Percentiles rank a stretch among this genome's conserved stretches.
Evolutionary conservation across 1,140 invertebrate genomes (phyloP).

Genomic region (Scylla paramamosain): DNA sequence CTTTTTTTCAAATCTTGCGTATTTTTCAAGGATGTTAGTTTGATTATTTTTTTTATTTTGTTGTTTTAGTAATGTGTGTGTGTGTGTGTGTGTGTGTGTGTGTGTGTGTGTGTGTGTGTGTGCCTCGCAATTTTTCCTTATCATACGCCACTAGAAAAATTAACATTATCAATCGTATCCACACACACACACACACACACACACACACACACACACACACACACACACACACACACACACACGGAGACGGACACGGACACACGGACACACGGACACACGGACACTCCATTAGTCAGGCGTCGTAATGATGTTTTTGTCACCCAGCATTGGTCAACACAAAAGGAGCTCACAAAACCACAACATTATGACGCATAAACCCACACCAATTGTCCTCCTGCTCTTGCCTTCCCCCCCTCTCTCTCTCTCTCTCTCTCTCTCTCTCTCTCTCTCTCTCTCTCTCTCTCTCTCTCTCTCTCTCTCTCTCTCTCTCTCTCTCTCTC

Average conservation of each 20-base stretch:
- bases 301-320: background rate
- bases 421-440: too few relatives aligned
- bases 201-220: constrained; percentile 42
- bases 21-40: background rate
- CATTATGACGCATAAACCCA: background rate
- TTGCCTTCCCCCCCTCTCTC: too few relatives aligned
- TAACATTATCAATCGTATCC: background rate
- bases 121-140: too few relatives aligned
- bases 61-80: background rate
- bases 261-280: background rate
- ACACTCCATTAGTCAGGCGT: background rate
- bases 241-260: background rate
- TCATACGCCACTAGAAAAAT: background rate
- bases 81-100: too few relatives aligned
- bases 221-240: constrained; percentile 52
- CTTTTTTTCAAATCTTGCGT: background rate
- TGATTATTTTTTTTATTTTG: background rate
- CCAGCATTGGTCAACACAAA: background rate
- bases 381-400: background rate
- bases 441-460: too few relatives aligned
- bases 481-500: too few relatives aligned
- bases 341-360: background rate
- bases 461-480: too few relatives aligned
- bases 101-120: too few relatives aligned
- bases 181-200: constrained; percentile 17